Evolutionary conservation across 2,888 invertebrate species (phyloP).

Genomic region (Chaetoderma sp.): DNA sequence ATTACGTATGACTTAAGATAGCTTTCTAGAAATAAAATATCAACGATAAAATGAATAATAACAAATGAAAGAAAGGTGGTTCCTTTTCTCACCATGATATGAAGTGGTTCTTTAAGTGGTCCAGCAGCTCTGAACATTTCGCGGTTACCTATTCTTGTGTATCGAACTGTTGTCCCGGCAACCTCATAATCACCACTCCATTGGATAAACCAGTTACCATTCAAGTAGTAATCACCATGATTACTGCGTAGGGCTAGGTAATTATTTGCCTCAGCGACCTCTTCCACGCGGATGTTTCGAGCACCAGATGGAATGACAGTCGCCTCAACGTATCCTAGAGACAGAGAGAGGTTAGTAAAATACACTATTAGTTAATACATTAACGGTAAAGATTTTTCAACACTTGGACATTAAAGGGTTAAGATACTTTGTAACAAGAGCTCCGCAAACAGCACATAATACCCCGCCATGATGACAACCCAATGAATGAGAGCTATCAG

Average conservation of each 20-base stretch:
- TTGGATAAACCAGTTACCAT: conserved; percentile 79
- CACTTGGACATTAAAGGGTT: no score
- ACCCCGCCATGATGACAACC: no score
- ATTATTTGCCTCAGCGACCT: conserved; percentile 81
- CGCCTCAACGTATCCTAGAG: conserved; percentile 76
- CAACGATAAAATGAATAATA: background rate
- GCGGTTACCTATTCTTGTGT: conserved; percentile 80
- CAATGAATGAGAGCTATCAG: no score
- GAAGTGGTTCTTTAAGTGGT: conserved; percentile 83
- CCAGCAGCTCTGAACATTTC: conserved; percentile 86
- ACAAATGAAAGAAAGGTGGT: background rate
- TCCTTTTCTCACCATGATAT: conserved; percentile 80
- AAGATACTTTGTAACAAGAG: no score
- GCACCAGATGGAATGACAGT: conserved; percentile 81
- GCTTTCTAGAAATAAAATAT: background rate
- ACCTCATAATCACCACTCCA: conserved; percentile 85
- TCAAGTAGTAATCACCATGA: conserved; percentile 81
- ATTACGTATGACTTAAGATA: background rate
- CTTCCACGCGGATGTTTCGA: conserved; percentile 82
- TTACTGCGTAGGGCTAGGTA: conserved; percentile 83
- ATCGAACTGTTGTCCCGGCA: conserved; percentile 83
- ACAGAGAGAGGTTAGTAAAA: background rate
- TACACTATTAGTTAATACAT: no score
- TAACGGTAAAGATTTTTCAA: no score
- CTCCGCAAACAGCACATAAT: no score